Base-by-base conservation (phyloP, 2,888 invertebrate species). In the Tetragonisca angustula region DNA sequence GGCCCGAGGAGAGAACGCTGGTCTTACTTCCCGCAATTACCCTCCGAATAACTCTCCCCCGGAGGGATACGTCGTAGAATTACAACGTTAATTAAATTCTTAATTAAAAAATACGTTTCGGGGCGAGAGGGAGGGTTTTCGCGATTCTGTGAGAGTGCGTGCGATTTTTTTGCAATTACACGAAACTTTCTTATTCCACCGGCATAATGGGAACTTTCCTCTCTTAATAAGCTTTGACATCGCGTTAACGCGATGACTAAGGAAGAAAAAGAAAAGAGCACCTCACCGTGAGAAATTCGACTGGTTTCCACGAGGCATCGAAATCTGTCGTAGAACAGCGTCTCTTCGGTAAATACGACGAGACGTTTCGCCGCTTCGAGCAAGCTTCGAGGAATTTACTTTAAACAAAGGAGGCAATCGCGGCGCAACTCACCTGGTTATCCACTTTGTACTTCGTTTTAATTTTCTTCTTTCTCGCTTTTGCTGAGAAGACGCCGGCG, bases 101-200 rank as follows among this genome's bases (percentile, higher is more conserved):
- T 80, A 68, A 79, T 75, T 75, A 75, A 62, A 73, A 79, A 74
- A 79, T 52, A 52, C 68, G 36, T 68, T 79, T 32, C 13, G 4
- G 6, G 36, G 54, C n/a, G 49, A 19, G 49, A 6, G 5, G 1
- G 32, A 11, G 11, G 9, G 19, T 1, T 32, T 27, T 61, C n/a
- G 27, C 21, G 49, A 68, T 59, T 32, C 62, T 11, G 19, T 11
- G 19, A 17, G 49, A 49, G 17, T 27, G 4, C 71, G 17, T 24
- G 24, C 43, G 24, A 54, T 19, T 62, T 62, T 62, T 65, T n/a
- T 17, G 43, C 65, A 43, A 65, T 65, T 43, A 64, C 19, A 65
- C 4, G 43, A 9, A 43, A 43, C 13, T 13, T 68, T 27, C 43
- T 43, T 9, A 43, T 43, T 9, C 43, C 43, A 9, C 11, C 43